A percentile compares a stretch with the other conserved stretches of the same genome.
These are phyloP conservation scores for Dicaeum eximium DNA, from an alignment of 2,113 vertebrate species.

Conservation along the genomic window DNA sequence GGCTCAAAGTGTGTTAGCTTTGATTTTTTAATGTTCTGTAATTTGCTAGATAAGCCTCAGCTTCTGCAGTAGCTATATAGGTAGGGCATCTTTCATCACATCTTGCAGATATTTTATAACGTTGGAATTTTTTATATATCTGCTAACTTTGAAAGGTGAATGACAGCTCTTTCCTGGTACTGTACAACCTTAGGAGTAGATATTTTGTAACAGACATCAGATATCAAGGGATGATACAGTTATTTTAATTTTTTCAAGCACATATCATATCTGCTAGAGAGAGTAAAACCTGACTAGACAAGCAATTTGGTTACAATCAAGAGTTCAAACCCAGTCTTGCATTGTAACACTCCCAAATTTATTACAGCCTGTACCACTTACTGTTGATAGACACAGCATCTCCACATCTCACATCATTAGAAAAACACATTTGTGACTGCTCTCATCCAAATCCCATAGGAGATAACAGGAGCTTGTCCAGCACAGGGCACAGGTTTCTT, in stretches of 20 bases:
- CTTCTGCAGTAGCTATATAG: background rate
- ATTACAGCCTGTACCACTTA: background rate
- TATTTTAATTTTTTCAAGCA: background rate
- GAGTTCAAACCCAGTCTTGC: background rate
- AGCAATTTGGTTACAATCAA: background rate
- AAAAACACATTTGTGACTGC: background rate
- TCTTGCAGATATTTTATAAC: background rate
- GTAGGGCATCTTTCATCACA: background rate
- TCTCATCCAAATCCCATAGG: background rate
- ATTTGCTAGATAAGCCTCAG: background rate
- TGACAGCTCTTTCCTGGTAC: background rate
- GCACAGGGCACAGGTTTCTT: background rate
- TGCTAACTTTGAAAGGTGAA: background rate
- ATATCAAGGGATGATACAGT: background rate
- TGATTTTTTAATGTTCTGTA: constrained; percentile 44
- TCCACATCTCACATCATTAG: background rate
- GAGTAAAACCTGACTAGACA: background rate
- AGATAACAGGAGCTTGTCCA: background rate
- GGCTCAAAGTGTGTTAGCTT: constrained; percentile 2
- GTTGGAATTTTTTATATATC: background rate
- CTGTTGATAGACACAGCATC: background rate
- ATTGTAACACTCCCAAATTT: background rate
- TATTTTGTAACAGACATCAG: background rate
- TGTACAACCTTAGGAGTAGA: background rate
- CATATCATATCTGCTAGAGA: background rate